Conservation (phyloP, 2,797 vertebrate species). For the Xiphophorus birchmanni region DNA sequence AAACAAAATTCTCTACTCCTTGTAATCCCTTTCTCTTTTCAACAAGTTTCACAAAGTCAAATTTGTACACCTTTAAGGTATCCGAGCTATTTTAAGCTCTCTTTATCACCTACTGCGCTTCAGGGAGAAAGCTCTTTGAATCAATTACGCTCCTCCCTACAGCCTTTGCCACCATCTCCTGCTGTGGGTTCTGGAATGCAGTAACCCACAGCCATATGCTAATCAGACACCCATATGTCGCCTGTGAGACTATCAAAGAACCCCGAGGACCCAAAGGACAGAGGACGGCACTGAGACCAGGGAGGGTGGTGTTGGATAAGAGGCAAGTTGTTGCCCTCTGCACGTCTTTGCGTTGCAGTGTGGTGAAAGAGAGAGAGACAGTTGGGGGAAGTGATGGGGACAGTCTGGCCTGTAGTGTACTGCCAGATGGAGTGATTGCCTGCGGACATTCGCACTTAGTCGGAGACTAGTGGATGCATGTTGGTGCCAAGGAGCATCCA, state of each 20-base stretch:
- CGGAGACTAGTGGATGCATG: conserved; percentile 50
- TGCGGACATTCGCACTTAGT: conserved; percentile 67
- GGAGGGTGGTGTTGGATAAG: conserved; percentile 49
- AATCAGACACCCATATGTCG: conserved; percentile 75
- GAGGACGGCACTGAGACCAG: conserved; percentile 41
- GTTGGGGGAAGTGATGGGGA: conserved; percentile 48
- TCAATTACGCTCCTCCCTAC: conserved; percentile 72
- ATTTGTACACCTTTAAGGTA: conserved; percentile 22
- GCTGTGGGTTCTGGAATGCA: conserved; percentile 62
- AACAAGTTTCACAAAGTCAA: conserved; percentile 4
- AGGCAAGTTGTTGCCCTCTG: conserved; percentile 58
- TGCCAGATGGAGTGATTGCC: conserved; percentile 78
- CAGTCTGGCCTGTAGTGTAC: conserved; percentile 57
- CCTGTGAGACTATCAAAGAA: conserved; percentile 72
- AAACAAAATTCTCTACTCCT: neutral
- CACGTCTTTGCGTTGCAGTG: conserved; percentile 48
- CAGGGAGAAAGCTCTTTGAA: conserved; percentile 60
- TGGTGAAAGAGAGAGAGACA: conserved; percentile 27
- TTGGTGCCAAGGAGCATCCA: conserved; percentile 54
- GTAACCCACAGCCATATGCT: conserved; percentile 74
- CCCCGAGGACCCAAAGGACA: conserved; percentile 61
- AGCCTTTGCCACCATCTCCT: conserved; percentile 52
- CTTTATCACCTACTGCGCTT: conserved; percentile 33
- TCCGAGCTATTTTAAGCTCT: conserved; percentile 22
- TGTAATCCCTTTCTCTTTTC: neutral